Conservation (phyloP, 1,140 invertebrate species). For the Drosophila micromelanica region DNA sequence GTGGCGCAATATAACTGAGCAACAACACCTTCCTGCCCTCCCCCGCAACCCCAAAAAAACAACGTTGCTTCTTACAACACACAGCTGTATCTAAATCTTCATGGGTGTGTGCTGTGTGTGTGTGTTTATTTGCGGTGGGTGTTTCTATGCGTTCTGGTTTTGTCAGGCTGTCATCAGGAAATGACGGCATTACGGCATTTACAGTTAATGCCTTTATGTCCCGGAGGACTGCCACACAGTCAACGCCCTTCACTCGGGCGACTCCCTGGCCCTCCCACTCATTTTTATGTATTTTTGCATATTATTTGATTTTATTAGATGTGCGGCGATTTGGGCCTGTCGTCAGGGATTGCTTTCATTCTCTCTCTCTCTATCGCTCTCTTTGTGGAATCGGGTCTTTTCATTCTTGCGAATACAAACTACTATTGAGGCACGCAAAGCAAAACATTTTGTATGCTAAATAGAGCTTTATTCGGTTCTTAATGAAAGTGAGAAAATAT, state of each 20-base stretch:
- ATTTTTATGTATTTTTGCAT: conserved; percentile 66
- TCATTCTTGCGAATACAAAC: conserved; percentile 12
- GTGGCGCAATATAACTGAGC: conserved; percentile 61
- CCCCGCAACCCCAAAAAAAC: conserved; percentile 18
- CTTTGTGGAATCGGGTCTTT: neutral
- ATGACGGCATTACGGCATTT: conserved; percentile 80
- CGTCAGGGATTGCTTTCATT: conserved; percentile 2
- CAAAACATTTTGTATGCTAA: conserved; percentile 40
- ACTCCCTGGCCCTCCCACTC: conserved; percentile 30
- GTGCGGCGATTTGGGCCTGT: conserved; percentile 23
- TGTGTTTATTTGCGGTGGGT: neutral
- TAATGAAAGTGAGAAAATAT: conserved; percentile 10
- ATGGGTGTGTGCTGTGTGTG: conserved; percentile 23
- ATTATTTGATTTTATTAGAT: conserved; percentile 76
- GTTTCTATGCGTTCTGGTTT: conserved; percentile 24
- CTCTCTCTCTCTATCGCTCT: neutral
- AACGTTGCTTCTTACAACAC: conserved; percentile 3
- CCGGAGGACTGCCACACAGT: conserved; percentile 64
- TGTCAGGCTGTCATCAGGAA: conserved; percentile 71
- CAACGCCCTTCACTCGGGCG: conserved; percentile 5
- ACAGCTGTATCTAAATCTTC: conserved; percentile 33
- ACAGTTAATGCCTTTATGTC: conserved; percentile 79
- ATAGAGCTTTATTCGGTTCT: conserved; percentile 16
- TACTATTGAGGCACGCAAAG: conserved; percentile 18
- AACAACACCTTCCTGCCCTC: neutral